Percentiles rank a stretch among this genome's conserved stretches.
These are phyloP conservation scores for Arrhamphus sclerolepis DNA, from an alignment of 2,797 vertebrate species.

Conservation along the genomic window DNA sequence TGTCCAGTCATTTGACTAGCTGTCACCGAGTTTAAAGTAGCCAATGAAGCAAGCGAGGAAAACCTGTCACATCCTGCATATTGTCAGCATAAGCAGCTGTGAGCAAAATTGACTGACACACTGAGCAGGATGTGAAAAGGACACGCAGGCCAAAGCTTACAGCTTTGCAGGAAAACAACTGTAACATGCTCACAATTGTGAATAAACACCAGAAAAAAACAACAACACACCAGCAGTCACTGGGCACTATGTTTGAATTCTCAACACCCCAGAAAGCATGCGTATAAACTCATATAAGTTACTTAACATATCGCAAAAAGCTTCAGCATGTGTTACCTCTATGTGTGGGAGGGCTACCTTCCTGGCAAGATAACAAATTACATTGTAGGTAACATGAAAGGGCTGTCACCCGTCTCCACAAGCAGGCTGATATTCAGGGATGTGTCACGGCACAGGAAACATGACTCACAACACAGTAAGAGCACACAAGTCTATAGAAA, in stretches of 20 bases:
- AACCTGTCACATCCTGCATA: constrained; percentile 67
- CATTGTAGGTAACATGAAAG: constrained; percentile 42
- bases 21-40: constrained; percentile 70
- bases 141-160: constrained; percentile 43
- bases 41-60: constrained; percentile 66
- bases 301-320: constrained; percentile 40
- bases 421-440: constrained; percentile 28
- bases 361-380: constrained; percentile 53
- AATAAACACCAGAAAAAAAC: constrained; percentile 23
- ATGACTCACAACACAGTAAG: too few relatives aligned
- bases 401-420: constrained; percentile 40
- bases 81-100: constrained; percentile 49
- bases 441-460: constrained; percentile 5
- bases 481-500: constrained; percentile 10
- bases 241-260: constrained; percentile 19
- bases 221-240: constrained; percentile 11
- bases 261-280: constrained; percentile 4
- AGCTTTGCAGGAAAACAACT: constrained; percentile 6
- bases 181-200: constrained; percentile 24
- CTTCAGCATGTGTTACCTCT: constrained; percentile 14
- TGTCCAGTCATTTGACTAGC: constrained; percentile 71
- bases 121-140: constrained; percentile 43
- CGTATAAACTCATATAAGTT: constrained; percentile 22
- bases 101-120: constrained; percentile 55
- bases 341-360: constrained; percentile 17